A percentile compares a stretch with the other conserved stretches of the same genome.
phyloP scores from a whole-genome alignment of 2,113 vertebrate species.

The Lagopus leucura region DNA sequence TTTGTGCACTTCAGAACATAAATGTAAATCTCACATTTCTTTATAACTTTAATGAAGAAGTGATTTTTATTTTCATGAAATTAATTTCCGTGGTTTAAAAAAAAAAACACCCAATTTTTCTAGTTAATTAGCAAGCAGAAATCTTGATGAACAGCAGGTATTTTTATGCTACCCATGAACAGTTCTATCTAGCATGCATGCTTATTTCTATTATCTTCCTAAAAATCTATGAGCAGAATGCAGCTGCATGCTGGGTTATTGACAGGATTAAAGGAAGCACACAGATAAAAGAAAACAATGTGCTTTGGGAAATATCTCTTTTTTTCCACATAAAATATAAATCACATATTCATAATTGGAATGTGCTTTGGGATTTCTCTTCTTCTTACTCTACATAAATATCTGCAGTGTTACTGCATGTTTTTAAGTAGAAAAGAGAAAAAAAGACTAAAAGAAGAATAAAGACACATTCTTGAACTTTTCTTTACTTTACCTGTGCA shows the following conservation, averaged over 20 bases:
- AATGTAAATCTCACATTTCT: not conserved
- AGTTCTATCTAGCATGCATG: not conserved
- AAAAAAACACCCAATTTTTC: constrained; percentile 18
- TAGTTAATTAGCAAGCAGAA: constrained; percentile 57
- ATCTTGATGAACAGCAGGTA: constrained; percentile 51
- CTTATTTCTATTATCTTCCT: constrained; percentile 59
- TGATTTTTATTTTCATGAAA: constrained; percentile 18
- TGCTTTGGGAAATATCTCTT: constrained; percentile 46
- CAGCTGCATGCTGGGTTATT: constrained; percentile 47
- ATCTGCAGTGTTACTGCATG: not conserved
- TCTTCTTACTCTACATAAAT: not conserved
- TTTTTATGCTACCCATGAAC: constrained; percentile 52
- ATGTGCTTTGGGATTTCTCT: constrained; percentile 43
- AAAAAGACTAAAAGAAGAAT: not conserved
- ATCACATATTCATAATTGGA: constrained; percentile 51
- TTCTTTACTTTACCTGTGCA: not conserved
- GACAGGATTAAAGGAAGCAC: constrained; percentile 55
- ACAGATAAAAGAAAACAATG: constrained; percentile 61
- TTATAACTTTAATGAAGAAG: not conserved
- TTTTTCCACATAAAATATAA: constrained; percentile 52
- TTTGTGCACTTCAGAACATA: not conserved
- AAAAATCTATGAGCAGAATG: constrained; percentile 49
- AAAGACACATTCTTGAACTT: not conserved
- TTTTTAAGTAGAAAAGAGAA: not conserved
- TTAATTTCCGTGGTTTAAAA: not conserved